phyloP scores from a whole-genome alignment of 2,888 invertebrate genomes.

The Amiota minor region DNA sequence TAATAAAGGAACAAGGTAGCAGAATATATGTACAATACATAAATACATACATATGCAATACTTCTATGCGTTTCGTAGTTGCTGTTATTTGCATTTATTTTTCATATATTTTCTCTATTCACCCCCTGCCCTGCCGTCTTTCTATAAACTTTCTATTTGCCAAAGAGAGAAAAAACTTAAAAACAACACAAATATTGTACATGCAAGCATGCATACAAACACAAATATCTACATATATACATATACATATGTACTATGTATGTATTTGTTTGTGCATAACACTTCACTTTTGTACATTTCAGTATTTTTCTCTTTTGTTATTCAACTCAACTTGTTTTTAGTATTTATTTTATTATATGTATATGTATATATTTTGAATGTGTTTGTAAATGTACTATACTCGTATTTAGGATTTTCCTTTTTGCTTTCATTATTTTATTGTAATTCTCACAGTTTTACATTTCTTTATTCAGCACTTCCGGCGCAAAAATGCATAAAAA shows the following conservation, averaged over 20 bases:
- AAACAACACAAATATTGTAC: not conserved
- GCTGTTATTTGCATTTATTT: too few relatives aligned
- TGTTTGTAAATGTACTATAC: not conserved
- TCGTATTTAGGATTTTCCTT: not conserved
- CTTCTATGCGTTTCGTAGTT: too few relatives aligned
- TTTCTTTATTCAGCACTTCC: conserved; percentile 23
- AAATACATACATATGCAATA: not conserved
- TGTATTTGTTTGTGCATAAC: not conserved
- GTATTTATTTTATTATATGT: not conserved
- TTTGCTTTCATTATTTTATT: not conserved
- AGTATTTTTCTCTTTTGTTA: not conserved
- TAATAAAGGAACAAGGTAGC: not conserved
- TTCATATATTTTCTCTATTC: too few relatives aligned
- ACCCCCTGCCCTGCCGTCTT: too few relatives aligned
- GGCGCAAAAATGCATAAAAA: conserved; percentile 22
- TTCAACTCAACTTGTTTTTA: not conserved
- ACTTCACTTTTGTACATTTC: not conserved
- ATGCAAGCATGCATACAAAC: not conserved
- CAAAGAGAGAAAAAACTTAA: too few relatives aligned
- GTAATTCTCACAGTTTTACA: not conserved
- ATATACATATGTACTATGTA: conserved; percentile 6
- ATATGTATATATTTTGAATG: too few relatives aligned
- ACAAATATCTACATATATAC: not conserved
- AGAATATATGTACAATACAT: too few relatives aligned
- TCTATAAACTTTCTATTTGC: too few relatives aligned